Conservation (phyloP, 2,888 invertebrate genomes). For the Alviniconcha strummeri region DNA sequence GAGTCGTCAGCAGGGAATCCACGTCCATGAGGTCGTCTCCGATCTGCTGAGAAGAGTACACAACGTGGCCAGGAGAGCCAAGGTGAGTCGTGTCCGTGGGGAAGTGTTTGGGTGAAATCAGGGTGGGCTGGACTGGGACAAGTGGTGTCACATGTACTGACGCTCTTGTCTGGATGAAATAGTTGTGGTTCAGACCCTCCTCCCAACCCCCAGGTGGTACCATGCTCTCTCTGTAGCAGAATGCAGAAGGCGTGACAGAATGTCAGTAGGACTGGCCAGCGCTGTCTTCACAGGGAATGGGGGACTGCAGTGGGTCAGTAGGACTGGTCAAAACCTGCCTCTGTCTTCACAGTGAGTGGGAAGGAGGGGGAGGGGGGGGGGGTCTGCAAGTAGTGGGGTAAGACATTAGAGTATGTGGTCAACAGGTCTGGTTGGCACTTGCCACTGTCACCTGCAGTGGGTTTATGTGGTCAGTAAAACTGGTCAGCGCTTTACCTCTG, state of each 20-base stretch:
- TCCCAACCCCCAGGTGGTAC: too few species aligned
- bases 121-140: neutral
- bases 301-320: too few species aligned
- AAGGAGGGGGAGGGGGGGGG: neutral
- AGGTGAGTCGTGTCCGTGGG: constrained; percentile 48
- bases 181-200: neutral
- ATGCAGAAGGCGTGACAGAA: neutral
- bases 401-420: too few species aligned
- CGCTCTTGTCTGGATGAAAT: too few species aligned
- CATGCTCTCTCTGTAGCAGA: neutral
- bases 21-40: constrained; percentile 85
- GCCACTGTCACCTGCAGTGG: too few species aligned
- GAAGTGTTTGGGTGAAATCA: neutral
- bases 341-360: neutral
- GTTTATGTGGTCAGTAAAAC: too few species aligned
- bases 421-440: too few species aligned
- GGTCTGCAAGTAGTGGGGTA: too few species aligned
- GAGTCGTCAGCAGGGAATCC: constrained; percentile 76
- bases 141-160: neutral
- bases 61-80: constrained; percentile 78
- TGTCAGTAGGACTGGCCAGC: too few species aligned
- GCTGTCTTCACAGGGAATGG: too few species aligned
- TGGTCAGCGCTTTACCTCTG: neutral
- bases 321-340: too few species aligned
- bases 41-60: constrained; percentile 74